These are phyloP conservation scores for Hydriomena furcata DNA, from an alignment of 2,888 invertebrate genomes.

Conservation along the genomic window DNA sequence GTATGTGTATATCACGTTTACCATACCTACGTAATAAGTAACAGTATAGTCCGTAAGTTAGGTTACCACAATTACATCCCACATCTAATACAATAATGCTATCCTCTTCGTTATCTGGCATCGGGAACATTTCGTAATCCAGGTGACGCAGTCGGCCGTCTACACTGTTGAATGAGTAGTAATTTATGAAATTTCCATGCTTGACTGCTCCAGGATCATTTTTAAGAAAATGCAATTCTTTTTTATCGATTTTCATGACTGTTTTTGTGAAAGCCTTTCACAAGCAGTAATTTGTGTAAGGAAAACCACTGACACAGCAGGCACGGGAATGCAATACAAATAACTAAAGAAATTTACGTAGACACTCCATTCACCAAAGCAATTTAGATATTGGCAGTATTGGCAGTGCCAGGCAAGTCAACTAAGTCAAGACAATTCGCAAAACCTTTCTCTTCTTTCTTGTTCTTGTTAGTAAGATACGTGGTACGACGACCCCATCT, in stretches of 20 bases:
- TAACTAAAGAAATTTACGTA: too few relatives aligned
- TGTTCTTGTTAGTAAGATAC: too few relatives aligned
- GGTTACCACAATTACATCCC: slow-evolving; percentile 91
- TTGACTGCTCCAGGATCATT: slow-evolving; percentile 90
- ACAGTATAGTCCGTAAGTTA: slow-evolving; percentile 84
- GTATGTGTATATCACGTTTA: slow-evolving; percentile 62
- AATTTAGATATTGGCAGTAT: too few relatives aligned
- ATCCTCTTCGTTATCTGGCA: slow-evolving; percentile 32
- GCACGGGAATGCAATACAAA: too few relatives aligned
- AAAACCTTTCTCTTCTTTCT: too few relatives aligned
- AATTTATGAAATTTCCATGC: slow-evolving; percentile 94
- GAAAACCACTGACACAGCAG: too few relatives aligned
- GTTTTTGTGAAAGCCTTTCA: too few relatives aligned
- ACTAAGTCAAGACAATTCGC: too few relatives aligned
- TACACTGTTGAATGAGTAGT: slow-evolving; percentile 91
- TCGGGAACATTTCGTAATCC: slow-evolving; percentile 61
- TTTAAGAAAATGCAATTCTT: slow-evolving; percentile 70
- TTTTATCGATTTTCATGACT: slow-evolving; percentile 37
- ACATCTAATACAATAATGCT: slow-evolving; percentile 85
- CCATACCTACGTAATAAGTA: slow-evolving; percentile 75
- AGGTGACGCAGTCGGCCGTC: slow-evolving; percentile 86
- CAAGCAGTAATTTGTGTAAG: too few relatives aligned
- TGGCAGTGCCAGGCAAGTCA: too few relatives aligned
- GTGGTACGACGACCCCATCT: too few relatives aligned
- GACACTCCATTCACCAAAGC: too few relatives aligned